phyloP scores from a whole-genome alignment of 2,888 invertebrate species.

The Euspilapteryx auroguttella region DNA sequence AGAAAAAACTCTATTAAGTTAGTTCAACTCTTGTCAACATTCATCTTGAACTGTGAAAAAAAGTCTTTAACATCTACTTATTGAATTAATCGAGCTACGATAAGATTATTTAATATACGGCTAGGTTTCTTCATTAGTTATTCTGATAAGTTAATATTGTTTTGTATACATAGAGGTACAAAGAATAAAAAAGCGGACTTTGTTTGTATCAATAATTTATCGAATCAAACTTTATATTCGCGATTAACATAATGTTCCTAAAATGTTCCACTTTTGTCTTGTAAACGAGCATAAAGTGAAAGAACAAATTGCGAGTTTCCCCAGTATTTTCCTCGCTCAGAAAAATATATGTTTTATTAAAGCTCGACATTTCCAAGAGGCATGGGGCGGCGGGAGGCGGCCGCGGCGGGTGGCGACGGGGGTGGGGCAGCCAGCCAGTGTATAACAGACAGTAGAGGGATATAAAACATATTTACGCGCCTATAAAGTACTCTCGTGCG shows the following conservation, averaged over 20 bases:
- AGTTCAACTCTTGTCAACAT: too few relatives aligned
- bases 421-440: slow-evolving; percentile 49
- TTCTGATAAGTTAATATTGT: too few relatives aligned
- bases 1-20: too few relatives aligned
- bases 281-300: slow-evolving; percentile 63
- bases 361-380: slow-evolving; percentile 62
- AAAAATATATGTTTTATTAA: slow-evolving; percentile 63
- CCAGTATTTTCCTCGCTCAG: slow-evolving; percentile 62
- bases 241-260: slow-evolving; percentile 59
- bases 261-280: slow-evolving; percentile 61
- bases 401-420: slow-evolving; percentile 21
- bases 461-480: slow-evolving; percentile 63
- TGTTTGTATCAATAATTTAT: too few relatives aligned
- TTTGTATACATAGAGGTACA: too few relatives aligned
- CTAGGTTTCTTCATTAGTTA: too few relatives aligned
- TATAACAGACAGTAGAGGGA: slow-evolving; percentile 62
- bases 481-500: slow-evolving; percentile 62
- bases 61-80: too few relatives aligned
- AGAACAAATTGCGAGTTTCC: slow-evolving; percentile 63
- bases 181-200: too few relatives aligned
- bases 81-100: too few relatives aligned
- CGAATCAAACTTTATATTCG: slow-evolving; percentile 16
- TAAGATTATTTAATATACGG: too few relatives aligned
- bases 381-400: slow-evolving; percentile 16
- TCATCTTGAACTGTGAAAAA: too few relatives aligned